A percentile compares a stretch with the other conserved stretches of the same genome.
These are phyloP conservation scores for Galago senegalensis DNA, from an alignment of 2,797 vertebrate species.

Conservation along the genomic window DNA sequence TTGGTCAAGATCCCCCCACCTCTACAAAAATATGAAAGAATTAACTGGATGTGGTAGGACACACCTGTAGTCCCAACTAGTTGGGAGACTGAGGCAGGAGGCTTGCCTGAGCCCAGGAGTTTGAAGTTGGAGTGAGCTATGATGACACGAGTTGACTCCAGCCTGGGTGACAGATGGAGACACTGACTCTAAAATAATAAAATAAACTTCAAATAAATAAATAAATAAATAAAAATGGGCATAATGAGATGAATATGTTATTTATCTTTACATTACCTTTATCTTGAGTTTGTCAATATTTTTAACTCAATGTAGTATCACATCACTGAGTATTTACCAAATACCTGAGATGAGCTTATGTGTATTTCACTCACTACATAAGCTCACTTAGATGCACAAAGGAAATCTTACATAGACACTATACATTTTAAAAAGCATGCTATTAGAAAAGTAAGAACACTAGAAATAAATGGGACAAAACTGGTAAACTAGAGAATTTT, in stretches of 20 bases:
- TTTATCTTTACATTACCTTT: not conserved
- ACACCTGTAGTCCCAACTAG: not conserved
- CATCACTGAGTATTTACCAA: not conserved
- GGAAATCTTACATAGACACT: not conserved
- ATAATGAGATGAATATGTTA: not conserved
- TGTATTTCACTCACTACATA: not conserved
- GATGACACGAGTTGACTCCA: not conserved
- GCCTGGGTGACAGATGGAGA: not conserved
- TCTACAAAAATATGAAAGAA: not conserved
- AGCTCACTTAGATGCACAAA: not conserved
- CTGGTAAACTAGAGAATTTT: not conserved
- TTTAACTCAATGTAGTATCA: not conserved
- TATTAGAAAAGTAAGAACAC: not conserved
- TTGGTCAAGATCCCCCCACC: not conserved
- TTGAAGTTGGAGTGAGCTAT: not conserved
- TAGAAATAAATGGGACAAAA: not conserved
- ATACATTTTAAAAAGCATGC: not conserved
- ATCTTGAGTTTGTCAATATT: conserved; percentile 14
- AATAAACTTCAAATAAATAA: not conserved
- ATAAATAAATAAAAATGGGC: not conserved
- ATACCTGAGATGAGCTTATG: not conserved
- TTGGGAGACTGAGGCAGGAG: not conserved
- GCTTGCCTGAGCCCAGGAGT: not conserved
- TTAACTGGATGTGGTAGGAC: not conserved
- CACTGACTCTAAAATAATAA: not conserved